These are phyloP conservation scores for Drosophila punjabiensis DNA, from an alignment of 1,140 invertebrate genomes.

Conservation along the genomic window DNA sequence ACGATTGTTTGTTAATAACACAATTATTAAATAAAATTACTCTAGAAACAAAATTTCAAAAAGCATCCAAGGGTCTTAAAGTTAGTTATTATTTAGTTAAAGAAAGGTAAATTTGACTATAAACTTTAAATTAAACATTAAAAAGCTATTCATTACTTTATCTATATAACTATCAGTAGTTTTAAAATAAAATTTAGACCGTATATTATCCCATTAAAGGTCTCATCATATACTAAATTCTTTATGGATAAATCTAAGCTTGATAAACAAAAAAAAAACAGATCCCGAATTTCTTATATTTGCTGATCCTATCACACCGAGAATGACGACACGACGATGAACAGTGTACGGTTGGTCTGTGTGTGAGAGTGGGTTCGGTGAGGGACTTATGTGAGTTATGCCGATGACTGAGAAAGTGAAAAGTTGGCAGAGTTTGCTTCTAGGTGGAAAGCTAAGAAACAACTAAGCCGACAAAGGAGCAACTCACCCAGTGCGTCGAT, in stretches of 20 bases:
- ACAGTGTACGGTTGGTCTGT: conserved; percentile 21
- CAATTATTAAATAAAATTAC: neutral
- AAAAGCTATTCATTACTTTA: neutral
- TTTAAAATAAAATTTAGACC: no score
- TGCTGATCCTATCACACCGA: conserved; percentile 13
- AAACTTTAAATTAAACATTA: neutral
- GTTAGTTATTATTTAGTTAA: neutral
- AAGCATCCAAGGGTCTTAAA: neutral
- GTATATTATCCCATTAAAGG: neutral
- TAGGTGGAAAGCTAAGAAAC: conserved; percentile 32
- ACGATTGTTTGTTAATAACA: neutral
- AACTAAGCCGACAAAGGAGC: conserved; percentile 2
- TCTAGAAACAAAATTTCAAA: neutral
- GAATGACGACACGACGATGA: conserved; percentile 34
- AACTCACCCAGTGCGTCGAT: conserved; percentile 82
- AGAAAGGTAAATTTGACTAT: neutral
- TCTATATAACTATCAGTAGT: neutral
- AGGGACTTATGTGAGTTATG: conserved; percentile 25
- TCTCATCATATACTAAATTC: neutral
- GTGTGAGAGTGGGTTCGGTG: conserved; percentile 6
- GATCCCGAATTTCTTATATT: neutral
- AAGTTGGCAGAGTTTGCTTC: conserved; percentile 32
- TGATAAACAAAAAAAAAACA: neutral
- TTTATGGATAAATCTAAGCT: neutral
- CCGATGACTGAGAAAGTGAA: conserved; percentile 29